These are phyloP conservation scores for Catharus minimus DNA, from an alignment of 2,113 vertebrate genomes.

Conservation along the genomic window DNA sequence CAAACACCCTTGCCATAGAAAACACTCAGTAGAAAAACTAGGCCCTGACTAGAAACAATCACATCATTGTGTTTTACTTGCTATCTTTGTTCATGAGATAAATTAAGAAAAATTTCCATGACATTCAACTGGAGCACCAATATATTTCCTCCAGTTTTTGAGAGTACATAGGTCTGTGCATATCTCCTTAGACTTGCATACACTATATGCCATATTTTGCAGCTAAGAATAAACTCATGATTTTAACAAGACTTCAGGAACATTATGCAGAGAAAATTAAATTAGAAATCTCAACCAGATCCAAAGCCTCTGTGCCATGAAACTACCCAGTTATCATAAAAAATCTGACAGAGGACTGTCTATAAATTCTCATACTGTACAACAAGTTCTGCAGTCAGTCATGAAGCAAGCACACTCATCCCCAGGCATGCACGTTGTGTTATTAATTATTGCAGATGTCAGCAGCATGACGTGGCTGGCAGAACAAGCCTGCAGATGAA, in stretches of 20 bases:
- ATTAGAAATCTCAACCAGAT: not conserved
- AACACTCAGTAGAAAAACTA: not conserved
- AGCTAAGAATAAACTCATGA: not conserved
- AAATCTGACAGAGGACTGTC: conserved; percentile 68
- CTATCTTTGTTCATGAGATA: not conserved
- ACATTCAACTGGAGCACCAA: not conserved
- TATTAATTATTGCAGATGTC: not conserved
- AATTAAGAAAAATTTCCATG: fast-evolving
- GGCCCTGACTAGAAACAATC: not conserved
- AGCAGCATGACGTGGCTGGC: not conserved
- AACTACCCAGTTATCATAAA: not conserved
- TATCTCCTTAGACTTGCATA: not conserved
- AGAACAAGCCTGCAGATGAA: not conserved
- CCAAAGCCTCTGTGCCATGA: not conserved
- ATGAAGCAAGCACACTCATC: conserved; percentile 23
- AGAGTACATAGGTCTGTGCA: not conserved
- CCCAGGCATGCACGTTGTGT: conserved; percentile 1
- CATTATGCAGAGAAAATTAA: not conserved
- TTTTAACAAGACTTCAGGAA: not conserved
- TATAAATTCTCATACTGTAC: not conserved
- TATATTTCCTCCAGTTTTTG: not conserved
- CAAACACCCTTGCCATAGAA: not conserved
- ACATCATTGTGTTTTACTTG: not conserved
- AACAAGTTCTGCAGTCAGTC: not conserved
- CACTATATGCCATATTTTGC: not conserved